These are phyloP conservation scores for Rhabdomys dilectus DNA, from an alignment of 2,113 vertebrate genomes.

Conservation along the genomic window DNA sequence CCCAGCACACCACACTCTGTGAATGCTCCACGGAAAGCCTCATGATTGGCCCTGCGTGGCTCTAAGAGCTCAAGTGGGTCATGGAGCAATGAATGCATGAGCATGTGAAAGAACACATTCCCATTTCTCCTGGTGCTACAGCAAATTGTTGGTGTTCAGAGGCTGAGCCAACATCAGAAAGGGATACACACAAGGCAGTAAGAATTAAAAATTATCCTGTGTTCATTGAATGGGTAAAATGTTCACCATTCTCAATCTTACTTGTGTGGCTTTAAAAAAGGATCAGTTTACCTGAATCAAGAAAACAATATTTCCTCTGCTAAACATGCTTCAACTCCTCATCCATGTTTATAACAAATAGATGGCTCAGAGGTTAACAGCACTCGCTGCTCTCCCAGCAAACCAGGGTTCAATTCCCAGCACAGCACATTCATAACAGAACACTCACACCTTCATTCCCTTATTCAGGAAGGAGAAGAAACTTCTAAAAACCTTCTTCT, in stretches of 20 bases:
- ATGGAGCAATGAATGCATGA: not conserved
- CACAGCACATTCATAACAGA: no score
- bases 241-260: not conserved
- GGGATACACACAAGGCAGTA: not conserved
- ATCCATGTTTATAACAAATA: not conserved
- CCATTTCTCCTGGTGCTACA: no score
- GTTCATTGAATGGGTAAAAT: not conserved
- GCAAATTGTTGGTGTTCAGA: not conserved
- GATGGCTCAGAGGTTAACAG: not conserved
- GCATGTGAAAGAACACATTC: not conserved
- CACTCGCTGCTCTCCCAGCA: not conserved
- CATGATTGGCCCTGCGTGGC: not conserved
- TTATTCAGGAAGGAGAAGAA: no score
- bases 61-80: not conserved
- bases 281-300: not conserved
- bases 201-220: not conserved
- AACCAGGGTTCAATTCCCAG: not conserved
- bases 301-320: not conserved
- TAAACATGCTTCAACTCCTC: not conserved
- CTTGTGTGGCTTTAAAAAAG: not conserved
- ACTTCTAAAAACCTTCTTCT: not conserved
- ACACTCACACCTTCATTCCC: not conserved
- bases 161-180: not conserved
- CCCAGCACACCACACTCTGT: not conserved
- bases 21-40: not conserved